Percentiles rank a stretch among this genome's conserved stretches.
Conservation (phyloP, 2,113 vertebrate genomes). For the Platycercus adscitus region DNA sequence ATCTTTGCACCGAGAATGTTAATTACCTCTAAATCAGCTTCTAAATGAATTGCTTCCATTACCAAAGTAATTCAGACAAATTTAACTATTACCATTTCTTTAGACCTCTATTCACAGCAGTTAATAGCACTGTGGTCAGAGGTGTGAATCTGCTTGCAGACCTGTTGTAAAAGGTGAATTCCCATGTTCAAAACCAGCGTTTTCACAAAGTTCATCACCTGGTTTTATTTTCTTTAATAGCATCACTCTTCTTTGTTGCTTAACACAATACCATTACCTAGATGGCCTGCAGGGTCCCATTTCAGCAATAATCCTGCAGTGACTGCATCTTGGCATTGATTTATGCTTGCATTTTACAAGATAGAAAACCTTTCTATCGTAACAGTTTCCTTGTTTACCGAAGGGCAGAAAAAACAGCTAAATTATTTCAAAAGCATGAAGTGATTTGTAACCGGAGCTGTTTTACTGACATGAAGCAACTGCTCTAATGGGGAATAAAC, state of each 20-base stretch:
- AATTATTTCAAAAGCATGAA: constrained; percentile 27
- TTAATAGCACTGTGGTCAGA: not conserved
- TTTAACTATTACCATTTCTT: not conserved
- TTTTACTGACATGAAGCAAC: constrained; percentile 6
- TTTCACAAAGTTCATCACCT: not conserved
- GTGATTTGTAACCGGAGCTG: constrained; percentile 17
- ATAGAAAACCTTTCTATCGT: not conserved
- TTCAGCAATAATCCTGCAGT: constrained; percentile 14
- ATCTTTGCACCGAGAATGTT: not conserved
- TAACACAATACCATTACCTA: not conserved
- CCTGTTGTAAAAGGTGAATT: not conserved
- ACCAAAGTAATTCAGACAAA: not conserved
- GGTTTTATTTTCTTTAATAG: not conserved
- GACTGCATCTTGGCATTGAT: constrained; percentile 39
- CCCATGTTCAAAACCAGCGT: not conserved
- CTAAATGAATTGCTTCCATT: not conserved
- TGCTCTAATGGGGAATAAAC: not conserved
- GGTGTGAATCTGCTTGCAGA: not conserved
- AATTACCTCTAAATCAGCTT: not conserved
- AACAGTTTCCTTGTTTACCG: not conserved
- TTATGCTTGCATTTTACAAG: constrained; percentile 25
- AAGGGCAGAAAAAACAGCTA: not conserved
- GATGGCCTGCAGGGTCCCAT: not conserved
- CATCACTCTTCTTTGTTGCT: not conserved
- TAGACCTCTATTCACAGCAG: not conserved